Conservation (phyloP, 92 coral and sea anemone genomes). For the Palythoa heliodiscus region DNA sequence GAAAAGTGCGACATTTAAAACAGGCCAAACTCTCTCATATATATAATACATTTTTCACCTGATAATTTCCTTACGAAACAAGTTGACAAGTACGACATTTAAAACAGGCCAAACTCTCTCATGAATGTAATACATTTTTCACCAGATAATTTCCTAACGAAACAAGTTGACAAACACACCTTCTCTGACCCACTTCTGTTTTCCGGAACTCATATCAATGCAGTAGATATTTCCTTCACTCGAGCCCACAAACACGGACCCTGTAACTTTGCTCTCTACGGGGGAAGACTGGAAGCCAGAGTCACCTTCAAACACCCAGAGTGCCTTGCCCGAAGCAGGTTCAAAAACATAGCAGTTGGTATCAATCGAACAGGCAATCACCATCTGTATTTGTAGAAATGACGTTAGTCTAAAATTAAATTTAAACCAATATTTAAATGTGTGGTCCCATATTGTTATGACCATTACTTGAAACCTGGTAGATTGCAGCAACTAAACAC, state of each 20-base stretch:
- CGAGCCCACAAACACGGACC: conserved; percentile 73
- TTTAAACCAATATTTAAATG: background rate
- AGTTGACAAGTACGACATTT: too few species aligned
- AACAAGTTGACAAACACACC: conserved; percentile 45
- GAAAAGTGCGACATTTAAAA: too few species aligned
- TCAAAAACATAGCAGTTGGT: conserved; percentile 84
- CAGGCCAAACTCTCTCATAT: too few species aligned
- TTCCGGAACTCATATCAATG: conserved; percentile 62
- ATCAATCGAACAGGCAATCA: conserved; percentile 84
- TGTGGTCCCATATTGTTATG: background rate
- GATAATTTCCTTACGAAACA: too few species aligned
- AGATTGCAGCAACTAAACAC: background rate
- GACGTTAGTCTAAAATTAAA: background rate
- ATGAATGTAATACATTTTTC: too few species aligned
- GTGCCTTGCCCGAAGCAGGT: conserved; percentile 61
- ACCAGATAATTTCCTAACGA: background rate
- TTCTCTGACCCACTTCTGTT: conserved; percentile 67
- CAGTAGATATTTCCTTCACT: conserved; percentile 83
- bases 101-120: too few species aligned
- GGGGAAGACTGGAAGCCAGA: conserved; percentile 91
- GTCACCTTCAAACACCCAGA: conserved; percentile 87
- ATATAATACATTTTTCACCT: too few species aligned
- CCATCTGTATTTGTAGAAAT: conserved; percentile 28
- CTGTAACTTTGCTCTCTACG: conserved; percentile 61
- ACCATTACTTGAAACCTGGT: too few species aligned